Evolutionary conservation across 2,113 vertebrate species (phyloP), one percentile per base, ranked within the genome.

Genomic region (Peromyscus californicus): DNA sequence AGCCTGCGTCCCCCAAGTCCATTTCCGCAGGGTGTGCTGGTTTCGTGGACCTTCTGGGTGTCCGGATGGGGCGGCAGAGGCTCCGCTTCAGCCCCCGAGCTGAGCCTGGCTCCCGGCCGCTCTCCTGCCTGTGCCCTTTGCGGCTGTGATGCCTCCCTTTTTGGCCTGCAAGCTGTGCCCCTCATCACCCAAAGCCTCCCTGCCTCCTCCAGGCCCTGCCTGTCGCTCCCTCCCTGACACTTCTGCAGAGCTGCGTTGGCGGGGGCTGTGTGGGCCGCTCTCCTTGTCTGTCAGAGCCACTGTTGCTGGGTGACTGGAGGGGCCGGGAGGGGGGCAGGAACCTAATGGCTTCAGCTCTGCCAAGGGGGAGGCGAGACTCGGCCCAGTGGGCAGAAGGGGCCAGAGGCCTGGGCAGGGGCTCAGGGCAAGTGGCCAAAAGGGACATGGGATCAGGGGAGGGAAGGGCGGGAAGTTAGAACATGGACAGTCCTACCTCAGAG

Each of bases 221-320:
- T 51, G 61, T 1, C 0, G 29, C 90, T 76, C 63, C n/a, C 2
- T 4, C 39, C 39, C 59, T 85, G 83, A 63, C 83, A 84, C 57
- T 84, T 85, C 24, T 65, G 26, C 82, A 85, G 75, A 87, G 97
- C 91, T 78, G 97, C 88, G 98, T 97, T 72, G 97, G 97, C 36
- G 45, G 0, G 82, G 82, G 69, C 4, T 42, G 90, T 88, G 98
- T 93, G 97, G 97, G 96, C 92, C 39, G 95, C 54, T 36, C 91
- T 90, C 79, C 39, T 59, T 54, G 57, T 26, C 57, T 24, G 19
- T 80, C 83, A 39, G 75, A 87, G 96, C 93, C 0, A 17, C 83
- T 13, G 97, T 98, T 98, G 97, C 98, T 2, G 65, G 74, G 98
- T 65, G 76, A 98, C 97, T 88, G 94, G 19, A 11, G 83, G 42